Base-by-base conservation (phyloP, 2,888 invertebrate species). In the Achlya flavicornis region DNA sequence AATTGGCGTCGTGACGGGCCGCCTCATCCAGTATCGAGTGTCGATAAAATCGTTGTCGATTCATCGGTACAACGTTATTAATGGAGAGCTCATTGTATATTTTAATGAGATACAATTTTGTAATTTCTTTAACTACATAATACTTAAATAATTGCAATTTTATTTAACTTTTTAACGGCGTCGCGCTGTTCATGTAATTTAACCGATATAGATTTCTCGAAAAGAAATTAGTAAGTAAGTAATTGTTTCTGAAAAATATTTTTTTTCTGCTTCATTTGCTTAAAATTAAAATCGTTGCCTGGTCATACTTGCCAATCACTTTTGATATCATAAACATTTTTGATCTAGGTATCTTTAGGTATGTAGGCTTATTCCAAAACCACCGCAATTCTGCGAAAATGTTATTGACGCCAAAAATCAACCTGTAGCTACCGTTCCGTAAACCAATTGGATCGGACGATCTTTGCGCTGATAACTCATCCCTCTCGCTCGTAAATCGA, bases 1-100 rank as follows among this genome's bases (percentile, higher is more conserved):
- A 91, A 92, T 92, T 92, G 91, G 87, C 83, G 88, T 85, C 85
- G 85, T 87, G 90, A 88, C 89, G 82, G 84, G 80, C 81, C 70
- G 81, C 81, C 85, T 89, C 91, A 91, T 91, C 90, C 88, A 88
- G 84, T 82, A 85, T 85, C 85, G 72, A 73, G 74, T 80, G 79
- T 87, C 87, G 89, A 90, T 91, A 88, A 87, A 88, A 88, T 87
- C 88, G 81, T 79, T 87, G 81, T 84, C 85, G 83, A 89, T 89
- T 84, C 78, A 81, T 84, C 85, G 88, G 86, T 86, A 85, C 80
- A 74, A 75, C 74, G 81, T 91, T 91, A 91, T 91, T 88, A 88
- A 89, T 91, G 87, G 84, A 84, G 63, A 79, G 75, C 81, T 86
- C 83, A 88, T 90, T 89, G 86, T 87, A 78, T 74, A 79, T 75